Conservation (phyloP, 1,140 invertebrate genomes). For the Copidosoma floridanum region DNA sequence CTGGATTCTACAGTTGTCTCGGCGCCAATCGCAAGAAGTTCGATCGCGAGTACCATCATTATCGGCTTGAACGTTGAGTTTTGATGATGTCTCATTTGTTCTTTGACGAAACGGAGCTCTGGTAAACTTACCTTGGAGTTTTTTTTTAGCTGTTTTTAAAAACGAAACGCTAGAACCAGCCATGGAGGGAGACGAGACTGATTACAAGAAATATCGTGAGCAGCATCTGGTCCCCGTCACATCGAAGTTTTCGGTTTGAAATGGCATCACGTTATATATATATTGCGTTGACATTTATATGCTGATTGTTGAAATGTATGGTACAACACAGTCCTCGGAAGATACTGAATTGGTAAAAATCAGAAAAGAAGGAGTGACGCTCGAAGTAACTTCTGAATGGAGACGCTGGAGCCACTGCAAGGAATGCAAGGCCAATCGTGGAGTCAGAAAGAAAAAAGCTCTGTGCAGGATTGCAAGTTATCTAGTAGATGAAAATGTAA, state of each 20-base stretch:
- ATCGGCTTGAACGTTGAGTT: conserved; percentile 57
- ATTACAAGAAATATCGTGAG: conserved; percentile 55
- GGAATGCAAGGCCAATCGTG: conserved; percentile 39
- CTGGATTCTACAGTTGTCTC: conserved; percentile 49
- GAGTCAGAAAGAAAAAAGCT: conserved; percentile 36
- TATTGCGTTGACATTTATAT: too few relatives aligned
- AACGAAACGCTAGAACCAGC: conserved; percentile 28
- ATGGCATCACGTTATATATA: too few relatives aligned
- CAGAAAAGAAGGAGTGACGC: conserved; percentile 40
- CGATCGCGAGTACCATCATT: conserved; percentile 58
- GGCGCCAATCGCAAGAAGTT: conserved; percentile 42
- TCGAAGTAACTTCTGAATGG: conserved; percentile 48
- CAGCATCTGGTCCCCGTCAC: conserved; percentile 49
- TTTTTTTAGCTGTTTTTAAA: conserved; percentile 46
- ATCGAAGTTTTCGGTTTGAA: conserved; percentile 42
- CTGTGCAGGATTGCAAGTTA: conserved; percentile 45
- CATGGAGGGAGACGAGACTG: conserved; percentile 41
- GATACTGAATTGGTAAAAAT: conserved; percentile 40
- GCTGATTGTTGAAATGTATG: too few relatives aligned
- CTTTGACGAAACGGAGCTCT: too few relatives aligned
- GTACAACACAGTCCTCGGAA: too few relatives aligned
- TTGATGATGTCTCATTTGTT: too few relatives aligned
- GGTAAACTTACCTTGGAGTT: too few relatives aligned
- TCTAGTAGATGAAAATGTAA: too few relatives aligned
- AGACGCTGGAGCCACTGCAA: conserved; percentile 43